Evolutionary conservation across 2,888 invertebrate genomes (phyloP).

Genomic region (Machimus rusticus): DNA sequence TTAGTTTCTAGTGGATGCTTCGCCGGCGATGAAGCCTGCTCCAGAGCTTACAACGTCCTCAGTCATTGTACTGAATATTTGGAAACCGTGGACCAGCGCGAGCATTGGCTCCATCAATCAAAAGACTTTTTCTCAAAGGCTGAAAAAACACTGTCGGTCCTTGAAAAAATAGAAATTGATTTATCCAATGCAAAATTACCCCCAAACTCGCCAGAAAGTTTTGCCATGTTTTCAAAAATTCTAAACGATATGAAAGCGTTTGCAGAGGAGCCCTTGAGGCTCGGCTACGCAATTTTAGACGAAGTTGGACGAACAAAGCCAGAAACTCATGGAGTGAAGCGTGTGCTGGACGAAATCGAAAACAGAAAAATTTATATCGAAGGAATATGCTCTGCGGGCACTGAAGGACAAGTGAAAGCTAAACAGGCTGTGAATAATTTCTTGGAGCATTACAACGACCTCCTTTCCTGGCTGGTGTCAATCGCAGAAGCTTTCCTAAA

Average conservation of each 20-base stretch:
- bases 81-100: slow-evolving; percentile 74
- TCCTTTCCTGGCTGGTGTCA: slow-evolving; percentile 77
- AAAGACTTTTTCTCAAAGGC: slow-evolving; percentile 77
- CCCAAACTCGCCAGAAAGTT: slow-evolving; percentile 71
- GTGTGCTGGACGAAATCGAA: slow-evolving; percentile 76
- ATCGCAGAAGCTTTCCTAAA: slow-evolving; percentile 77
- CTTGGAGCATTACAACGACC: slow-evolving; percentile 72
- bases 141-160: slow-evolving; percentile 73
- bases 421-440: slow-evolving; percentile 74
- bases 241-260: slow-evolving; percentile 72
- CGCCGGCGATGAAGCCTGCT: slow-evolving; percentile 73
- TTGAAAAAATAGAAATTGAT: slow-evolving; percentile 79
- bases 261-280: slow-evolving; percentile 71
- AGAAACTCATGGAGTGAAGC: slow-evolving; percentile 73
- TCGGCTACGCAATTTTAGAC: slow-evolving; percentile 77
- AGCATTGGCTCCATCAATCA: slow-evolving; percentile 71
- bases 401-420: slow-evolving; percentile 74
- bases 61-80: slow-evolving; percentile 75
- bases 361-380: slow-evolving; percentile 73
- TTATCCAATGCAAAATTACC: slow-evolving; percentile 71
- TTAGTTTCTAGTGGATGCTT: slow-evolving; percentile 75
- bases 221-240: slow-evolving; percentile 73
- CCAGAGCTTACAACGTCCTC: slow-evolving; percentile 72
- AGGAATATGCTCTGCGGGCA: slow-evolving; percentile 71
- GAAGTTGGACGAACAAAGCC: slow-evolving; percentile 70